Percentiles rank a stretch among this genome's conserved stretches.
phyloP scores from a whole-genome alignment of 2,888 invertebrate species.

The Hetaerina titia region DNA sequence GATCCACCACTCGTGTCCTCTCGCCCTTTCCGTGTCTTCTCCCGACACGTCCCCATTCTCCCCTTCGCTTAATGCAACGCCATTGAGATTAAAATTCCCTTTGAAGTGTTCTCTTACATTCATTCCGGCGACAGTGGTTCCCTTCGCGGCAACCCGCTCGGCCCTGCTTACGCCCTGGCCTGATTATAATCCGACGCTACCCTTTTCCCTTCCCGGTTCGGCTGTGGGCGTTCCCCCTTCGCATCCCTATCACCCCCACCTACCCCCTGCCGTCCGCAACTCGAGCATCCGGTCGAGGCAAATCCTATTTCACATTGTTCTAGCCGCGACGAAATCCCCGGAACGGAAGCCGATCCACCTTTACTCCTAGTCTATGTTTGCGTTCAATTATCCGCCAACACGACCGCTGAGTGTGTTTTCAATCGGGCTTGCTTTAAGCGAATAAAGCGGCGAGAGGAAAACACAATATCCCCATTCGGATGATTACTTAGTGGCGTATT shows the following conservation, averaged over 20 bases:
- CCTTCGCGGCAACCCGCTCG: background rate
- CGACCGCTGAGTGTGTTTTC: background rate
- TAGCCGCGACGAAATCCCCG: background rate
- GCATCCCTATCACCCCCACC: background rate
- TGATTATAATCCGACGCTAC: background rate
- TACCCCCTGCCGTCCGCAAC: background rate
- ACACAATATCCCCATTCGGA: background rate
- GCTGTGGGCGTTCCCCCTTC: background rate
- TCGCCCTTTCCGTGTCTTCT: no score
- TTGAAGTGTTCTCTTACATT: conserved; percentile 28
- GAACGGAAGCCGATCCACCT: background rate
- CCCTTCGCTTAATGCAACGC: background rate
- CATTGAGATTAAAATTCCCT: conserved; percentile 6
- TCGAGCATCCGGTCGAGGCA: background rate
- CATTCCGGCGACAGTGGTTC: background rate
- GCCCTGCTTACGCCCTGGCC: background rate
- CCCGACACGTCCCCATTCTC: background rate
- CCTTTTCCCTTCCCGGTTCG: background rate
- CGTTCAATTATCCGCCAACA: conserved; percentile 3
- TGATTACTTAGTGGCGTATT: background rate
- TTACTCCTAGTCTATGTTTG: background rate
- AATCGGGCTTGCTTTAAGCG: background rate
- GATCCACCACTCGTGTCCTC: no score
- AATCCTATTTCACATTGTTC: conserved; percentile 21
- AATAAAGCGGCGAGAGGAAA: background rate